phyloP scores from a whole-genome alignment of 2,113 vertebrate genomes.

The Trichechus manatus region DNA sequence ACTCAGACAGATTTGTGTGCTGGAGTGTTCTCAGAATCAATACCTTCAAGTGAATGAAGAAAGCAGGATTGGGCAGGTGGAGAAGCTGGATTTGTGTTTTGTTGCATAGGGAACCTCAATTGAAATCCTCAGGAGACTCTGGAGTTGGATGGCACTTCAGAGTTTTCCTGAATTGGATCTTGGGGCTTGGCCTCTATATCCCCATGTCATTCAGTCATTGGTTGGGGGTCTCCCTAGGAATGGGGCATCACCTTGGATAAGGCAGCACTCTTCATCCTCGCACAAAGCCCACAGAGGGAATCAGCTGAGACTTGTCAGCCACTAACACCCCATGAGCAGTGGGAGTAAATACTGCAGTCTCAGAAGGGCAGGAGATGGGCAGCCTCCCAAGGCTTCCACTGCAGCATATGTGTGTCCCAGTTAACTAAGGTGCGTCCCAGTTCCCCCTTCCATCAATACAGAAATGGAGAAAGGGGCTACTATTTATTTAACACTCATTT shows the following conservation, averaged over 20 bases:
- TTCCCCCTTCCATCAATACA: background rate
- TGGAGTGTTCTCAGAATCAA: background rate
- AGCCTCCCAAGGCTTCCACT: background rate
- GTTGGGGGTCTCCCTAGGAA: background rate
- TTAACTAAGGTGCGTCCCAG: no score
- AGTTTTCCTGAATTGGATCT: background rate
- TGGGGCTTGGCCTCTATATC: background rate
- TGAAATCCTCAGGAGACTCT: background rate
- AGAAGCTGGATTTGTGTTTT: constrained; percentile 22
- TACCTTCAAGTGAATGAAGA: constrained; percentile 22
- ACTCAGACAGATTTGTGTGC: constrained; percentile 63
- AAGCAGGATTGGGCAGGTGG: background rate
- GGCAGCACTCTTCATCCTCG: background rate
- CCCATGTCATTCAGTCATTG: background rate
- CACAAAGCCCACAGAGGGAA: background rate
- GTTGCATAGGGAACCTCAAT: background rate
- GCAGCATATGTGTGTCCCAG: no score
- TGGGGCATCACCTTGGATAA: background rate
- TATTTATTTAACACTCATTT: background rate
- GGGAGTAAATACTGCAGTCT: background rate
- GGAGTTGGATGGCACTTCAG: background rate
- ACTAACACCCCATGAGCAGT: background rate
- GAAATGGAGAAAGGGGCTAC: background rate
- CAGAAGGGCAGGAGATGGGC: background rate
- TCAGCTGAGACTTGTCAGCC: background rate